Base-by-base conservation (phyloP, 2,113 vertebrate genomes). In the Varanus komodoensis region DNA sequence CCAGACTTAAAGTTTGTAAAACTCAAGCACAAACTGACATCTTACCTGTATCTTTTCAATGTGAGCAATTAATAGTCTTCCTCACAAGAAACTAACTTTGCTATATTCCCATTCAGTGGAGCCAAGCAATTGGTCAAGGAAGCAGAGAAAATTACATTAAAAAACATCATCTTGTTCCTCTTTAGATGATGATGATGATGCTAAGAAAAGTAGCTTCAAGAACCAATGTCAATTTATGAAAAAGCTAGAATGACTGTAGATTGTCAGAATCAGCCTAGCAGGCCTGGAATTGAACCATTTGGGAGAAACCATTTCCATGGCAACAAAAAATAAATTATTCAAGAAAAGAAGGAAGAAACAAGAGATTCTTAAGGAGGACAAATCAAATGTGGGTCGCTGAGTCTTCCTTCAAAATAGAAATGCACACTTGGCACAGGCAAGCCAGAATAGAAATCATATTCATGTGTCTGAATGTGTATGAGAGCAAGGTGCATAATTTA, bases 241-340 rank as follows among this genome's bases (percentile, higher is more conserved):
- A 68, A 2, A 78, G n/a, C 64, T 57, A 2, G 29, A 25, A 86
- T 86, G 34, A 52, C 5, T 25, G 12, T 88, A 6, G 89, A 93
- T 92, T 87, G 88, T 89, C 86, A 92, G 94, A 93, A 90, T 17
- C 83, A 91, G 79, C 84, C 67, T 92, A 77, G 54, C 50, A 91
- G 67, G 50, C 25, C 79, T 93, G 71, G 81, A 95, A 93, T 93
- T 38, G 68, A 92, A 2, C 87, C 87, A 78, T 27, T 82, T 86
- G 84, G 88, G 93, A 83, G 78, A 95, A 93, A 93, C 93, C 0
- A 93, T 95, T 95, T 92, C 95, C 94, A 95, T 96, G 93, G 95
- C 91, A 95, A 96, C 94, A 67, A 25, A 90, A 89, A 90, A 93
- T 93, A 93, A 92, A 92, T 94, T 92, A 86, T 94, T 92, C 90